phyloP scores from a whole-genome alignment of 2,888 invertebrate genomes.

The Nudaria mundana region DNA sequence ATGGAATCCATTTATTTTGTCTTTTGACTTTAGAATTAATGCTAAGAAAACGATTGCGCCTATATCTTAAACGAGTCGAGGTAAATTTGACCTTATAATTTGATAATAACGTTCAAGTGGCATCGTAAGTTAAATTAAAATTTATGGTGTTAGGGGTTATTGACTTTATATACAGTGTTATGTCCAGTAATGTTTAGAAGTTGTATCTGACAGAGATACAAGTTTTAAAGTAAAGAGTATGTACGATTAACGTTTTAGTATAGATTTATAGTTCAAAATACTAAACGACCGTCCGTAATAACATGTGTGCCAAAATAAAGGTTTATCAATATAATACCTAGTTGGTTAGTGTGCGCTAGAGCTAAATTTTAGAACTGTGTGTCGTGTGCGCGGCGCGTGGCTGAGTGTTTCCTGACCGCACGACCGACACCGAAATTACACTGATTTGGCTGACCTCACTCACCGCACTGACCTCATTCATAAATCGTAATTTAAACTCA shows the following conservation, averaged over 20 bases:
- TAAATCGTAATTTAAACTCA: conserved; percentile 74
- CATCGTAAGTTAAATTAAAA: conserved; percentile 27
- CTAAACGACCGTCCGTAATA: no score
- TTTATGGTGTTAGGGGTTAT: conserved; percentile 16
- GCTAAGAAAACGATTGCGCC: conserved; percentile 22
- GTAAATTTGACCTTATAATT: conserved; percentile 24
- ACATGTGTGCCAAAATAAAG: no score
- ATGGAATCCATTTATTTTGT: conserved; percentile 32
- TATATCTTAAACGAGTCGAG: conserved; percentile 25
- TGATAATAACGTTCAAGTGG: conserved; percentile 20
- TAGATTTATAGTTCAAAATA: no score
- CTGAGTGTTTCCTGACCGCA: conserved; percentile 18
- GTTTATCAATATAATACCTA: no score
- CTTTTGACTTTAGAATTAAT: conserved; percentile 26
- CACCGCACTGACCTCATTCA: conserved; percentile 73
- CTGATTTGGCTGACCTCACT: conserved; percentile 61
- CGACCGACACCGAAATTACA: conserved; percentile 43
- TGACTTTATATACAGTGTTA: no score
- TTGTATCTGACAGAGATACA: no score
- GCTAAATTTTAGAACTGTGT: no score
- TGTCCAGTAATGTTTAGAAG: no score
- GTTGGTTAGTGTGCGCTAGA: no score
- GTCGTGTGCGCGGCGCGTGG: conserved; percentile 64
- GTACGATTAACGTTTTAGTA: no score
- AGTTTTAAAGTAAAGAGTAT: no score